phyloP scores from a whole-genome alignment of 2,888 invertebrate species.

The Melieria crassipennis region DNA sequence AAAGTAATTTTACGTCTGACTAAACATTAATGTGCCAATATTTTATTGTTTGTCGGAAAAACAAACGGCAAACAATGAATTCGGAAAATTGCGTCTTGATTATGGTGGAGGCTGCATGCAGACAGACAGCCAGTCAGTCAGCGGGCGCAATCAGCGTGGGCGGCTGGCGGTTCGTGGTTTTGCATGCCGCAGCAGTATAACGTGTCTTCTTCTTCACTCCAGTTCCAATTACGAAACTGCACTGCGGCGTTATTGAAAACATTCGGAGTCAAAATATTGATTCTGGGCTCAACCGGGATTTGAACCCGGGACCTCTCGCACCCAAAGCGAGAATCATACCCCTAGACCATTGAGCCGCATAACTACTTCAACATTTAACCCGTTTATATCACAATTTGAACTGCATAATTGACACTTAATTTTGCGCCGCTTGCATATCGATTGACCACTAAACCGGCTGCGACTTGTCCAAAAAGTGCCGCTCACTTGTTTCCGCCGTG shows the following conservation, averaged over 20 bases:
- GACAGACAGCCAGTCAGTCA: neutral
- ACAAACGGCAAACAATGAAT: conserved; percentile 47
- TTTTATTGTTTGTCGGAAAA: conserved; percentile 65
- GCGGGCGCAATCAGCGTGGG: too few relatives aligned
- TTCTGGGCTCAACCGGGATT: conserved; percentile 70
- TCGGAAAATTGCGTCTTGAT: conserved; percentile 47
- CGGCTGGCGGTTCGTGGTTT: too few relatives aligned
- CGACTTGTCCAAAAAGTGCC: neutral
- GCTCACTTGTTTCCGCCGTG: neutral
- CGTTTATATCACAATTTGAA: neutral
- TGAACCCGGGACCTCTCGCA: conserved; percentile 74
- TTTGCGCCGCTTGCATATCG: neutral
- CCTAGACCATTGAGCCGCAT: conserved; percentile 69
- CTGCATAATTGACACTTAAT: neutral
- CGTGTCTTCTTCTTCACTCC: too few relatives aligned
- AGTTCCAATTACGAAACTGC: too few relatives aligned
- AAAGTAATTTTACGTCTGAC: conserved; percentile 67
- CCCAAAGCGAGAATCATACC: conserved; percentile 73
- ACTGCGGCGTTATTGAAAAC: too few relatives aligned
- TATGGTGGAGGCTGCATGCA: conserved; percentile 40
- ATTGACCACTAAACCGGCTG: neutral
- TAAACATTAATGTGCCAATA: conserved; percentile 67
- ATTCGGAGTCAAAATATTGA: too few relatives aligned
- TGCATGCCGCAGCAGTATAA: too few relatives aligned
- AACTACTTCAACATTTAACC: neutral